Conservation (phyloP, 1,140 invertebrate species). For the Penaeus chinensis region DNA sequence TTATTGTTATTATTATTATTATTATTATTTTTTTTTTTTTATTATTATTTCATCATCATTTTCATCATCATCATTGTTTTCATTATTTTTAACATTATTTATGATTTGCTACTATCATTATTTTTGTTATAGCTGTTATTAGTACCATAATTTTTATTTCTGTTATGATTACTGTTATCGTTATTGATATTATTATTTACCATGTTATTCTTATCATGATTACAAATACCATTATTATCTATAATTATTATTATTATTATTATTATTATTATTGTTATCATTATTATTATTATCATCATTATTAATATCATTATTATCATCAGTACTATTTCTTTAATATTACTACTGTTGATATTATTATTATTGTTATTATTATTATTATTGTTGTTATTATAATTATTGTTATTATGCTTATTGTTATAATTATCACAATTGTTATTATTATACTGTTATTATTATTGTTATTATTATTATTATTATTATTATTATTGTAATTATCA, state of each 20-base stretch:
- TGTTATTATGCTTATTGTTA: neutral
- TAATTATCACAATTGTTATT: neutral
- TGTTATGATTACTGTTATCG: no score
- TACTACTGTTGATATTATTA: neutral
- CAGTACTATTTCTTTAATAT: neutral
- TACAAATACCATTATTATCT: neutral
- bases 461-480: constrained; percentile 8
- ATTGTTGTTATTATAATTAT: neutral
- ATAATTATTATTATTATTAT: neutral
- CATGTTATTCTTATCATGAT: neutral
- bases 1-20: no score
- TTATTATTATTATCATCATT: neutral
- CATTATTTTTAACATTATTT: no score
- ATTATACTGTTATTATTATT: neutral
- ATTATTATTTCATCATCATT: no score
- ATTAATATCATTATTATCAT: neutral
- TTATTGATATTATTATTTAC: neutral
- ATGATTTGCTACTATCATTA: no score
- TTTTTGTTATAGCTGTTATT: no score
- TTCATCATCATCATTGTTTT: no score
- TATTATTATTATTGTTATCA: neutral
- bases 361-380: neutral
- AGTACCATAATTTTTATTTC: no score
- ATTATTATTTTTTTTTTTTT: no score
- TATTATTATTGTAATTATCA: neutral